Evolutionary conservation across 2,888 invertebrate species (phyloP), one percentile per base, ranked within the genome.

Genomic region (Lydus trimaculatus): DNA sequence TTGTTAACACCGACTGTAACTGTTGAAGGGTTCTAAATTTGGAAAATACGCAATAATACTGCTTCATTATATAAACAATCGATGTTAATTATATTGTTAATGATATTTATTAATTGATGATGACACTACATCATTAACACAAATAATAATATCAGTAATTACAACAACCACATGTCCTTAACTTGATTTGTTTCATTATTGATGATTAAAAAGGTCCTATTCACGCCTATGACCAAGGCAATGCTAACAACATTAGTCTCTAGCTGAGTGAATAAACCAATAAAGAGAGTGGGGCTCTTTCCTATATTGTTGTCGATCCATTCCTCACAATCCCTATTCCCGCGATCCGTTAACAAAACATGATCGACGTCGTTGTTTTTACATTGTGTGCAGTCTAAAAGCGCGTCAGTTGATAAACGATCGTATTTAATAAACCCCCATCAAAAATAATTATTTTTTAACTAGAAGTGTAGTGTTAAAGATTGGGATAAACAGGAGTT

Each of bases 161-260:
- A 23, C 7, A 20, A 48, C 20, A 48, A 20, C 0, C 2, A 48
- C n/a, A n/a, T n/a, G 36, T 36, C 48, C 20, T 48, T 5, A 48
- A 2, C 5, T 9, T 11, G 17, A 48, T 17, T 20, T 48, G 20
- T 20, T 5, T 17, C 20, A 36, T 43, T 25, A 25, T 25, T 15
- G 15, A 25, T 25, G 25, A 25, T 56, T 9, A 11, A 36, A 25
- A 33, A 59, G 39, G 48, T 56, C 65, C 65, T 63, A 69, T 75
- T 67, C 64, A 73, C 75, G 77, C 78, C 78, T 80, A 80, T 80
- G 81, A 79, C 82, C 81, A 80, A 76, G 80, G 79, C 81, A 81
- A 83, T 82, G 79, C 79, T 82, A 82, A 82, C 80, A 75, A 75
- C 82, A 83, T 83, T 84, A 84, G 80, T 75, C 79, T 79, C 81